A percentile compares a stretch with the other conserved stretches of the same genome.
Evolutionary conservation across 2,888 invertebrate species (phyloP).

Genomic region (Choristoneura rosaceana): DNA sequence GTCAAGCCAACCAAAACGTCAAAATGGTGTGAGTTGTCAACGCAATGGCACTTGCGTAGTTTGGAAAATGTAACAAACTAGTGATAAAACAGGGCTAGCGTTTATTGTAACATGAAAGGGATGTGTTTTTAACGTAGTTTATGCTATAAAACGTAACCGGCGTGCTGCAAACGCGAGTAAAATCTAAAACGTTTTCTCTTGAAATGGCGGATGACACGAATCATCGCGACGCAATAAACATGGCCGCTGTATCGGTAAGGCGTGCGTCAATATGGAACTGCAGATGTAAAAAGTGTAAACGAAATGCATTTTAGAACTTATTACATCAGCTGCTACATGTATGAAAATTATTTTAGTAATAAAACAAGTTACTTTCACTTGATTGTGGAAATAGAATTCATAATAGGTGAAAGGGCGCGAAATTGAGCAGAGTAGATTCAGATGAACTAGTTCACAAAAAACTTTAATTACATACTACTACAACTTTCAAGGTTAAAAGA

Average conservation of each 20-base stretch:
- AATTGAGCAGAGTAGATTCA: slow-evolving; percentile 66
- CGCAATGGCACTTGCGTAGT: slow-evolving; percentile 74
- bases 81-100: slow-evolving; percentile 71
- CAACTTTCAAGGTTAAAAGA: slow-evolving; percentile 19
- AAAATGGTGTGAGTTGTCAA: slow-evolving; percentile 83
- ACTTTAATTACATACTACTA: slow-evolving; percentile 40
- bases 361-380: slow-evolving; percentile 7
- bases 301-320: slow-evolving; percentile 46
- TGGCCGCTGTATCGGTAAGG: slow-evolving; percentile 84
- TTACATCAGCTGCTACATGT: slow-evolving; percentile 18
- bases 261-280: slow-evolving; percentile 78
- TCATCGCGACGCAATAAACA: slow-evolving; percentile 85
- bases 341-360: neutral
- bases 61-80: slow-evolving; percentile 68
- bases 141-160: slow-evolving; percentile 55
- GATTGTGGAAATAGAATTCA: slow-evolving; percentile 30
- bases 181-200: slow-evolving; percentile 69
- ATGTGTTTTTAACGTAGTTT: slow-evolving; percentile 67
- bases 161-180: slow-evolving; percentile 65
- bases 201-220: slow-evolving; percentile 86
- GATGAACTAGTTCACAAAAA: slow-evolving; percentile 49
- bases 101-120: slow-evolving; percentile 61
- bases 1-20: slow-evolving; percentile 72
- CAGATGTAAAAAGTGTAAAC: slow-evolving; percentile 56
- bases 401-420: slow-evolving; percentile 83